Conservation (phyloP, 2,113 vertebrate genomes). For the Tylochromis polylepis region DNA sequence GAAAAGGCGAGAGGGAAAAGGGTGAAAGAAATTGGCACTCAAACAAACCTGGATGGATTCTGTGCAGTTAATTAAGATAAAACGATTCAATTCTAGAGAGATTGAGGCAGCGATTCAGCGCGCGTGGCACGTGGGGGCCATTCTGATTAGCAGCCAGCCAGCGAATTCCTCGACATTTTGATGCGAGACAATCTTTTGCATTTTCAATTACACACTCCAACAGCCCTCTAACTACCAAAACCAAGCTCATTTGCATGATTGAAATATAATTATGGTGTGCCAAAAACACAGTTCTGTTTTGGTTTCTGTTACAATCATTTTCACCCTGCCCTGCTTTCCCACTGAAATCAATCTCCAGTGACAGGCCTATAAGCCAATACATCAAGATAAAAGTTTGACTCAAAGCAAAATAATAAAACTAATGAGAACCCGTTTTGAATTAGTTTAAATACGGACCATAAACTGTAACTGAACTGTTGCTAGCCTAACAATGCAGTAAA, state of each 20-base stretch:
- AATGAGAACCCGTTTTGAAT: not conserved
- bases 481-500: not conserved
- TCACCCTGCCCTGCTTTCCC: constrained; percentile 27
- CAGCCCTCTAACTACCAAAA: constrained; percentile 76
- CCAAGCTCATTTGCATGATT: constrained; percentile 77
- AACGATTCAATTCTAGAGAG: constrained; percentile 71
- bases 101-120: constrained; percentile 63
- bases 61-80: constrained; percentile 76
- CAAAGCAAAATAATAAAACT: not conserved
- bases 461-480: not conserved
- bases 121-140: constrained; percentile 31
- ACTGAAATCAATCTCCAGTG: constrained; percentile 37
- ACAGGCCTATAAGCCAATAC: not conserved
- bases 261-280: constrained; percentile 74
- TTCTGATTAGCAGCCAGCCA: constrained; percentile 72
- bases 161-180: constrained; percentile 69
- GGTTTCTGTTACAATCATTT: constrained; percentile 60
- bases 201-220: constrained; percentile 82
- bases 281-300: constrained; percentile 64
- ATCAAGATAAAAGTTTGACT: constrained; percentile 27
- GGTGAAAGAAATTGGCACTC: constrained; percentile 54
- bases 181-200: constrained; percentile 74
- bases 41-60: constrained; percentile 66
- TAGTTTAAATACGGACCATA: not conserved
- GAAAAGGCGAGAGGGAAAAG: not conserved